phyloP scores from a whole-genome alignment of 1,140 invertebrate genomes.

The Drosophila pectinifera region DNA sequence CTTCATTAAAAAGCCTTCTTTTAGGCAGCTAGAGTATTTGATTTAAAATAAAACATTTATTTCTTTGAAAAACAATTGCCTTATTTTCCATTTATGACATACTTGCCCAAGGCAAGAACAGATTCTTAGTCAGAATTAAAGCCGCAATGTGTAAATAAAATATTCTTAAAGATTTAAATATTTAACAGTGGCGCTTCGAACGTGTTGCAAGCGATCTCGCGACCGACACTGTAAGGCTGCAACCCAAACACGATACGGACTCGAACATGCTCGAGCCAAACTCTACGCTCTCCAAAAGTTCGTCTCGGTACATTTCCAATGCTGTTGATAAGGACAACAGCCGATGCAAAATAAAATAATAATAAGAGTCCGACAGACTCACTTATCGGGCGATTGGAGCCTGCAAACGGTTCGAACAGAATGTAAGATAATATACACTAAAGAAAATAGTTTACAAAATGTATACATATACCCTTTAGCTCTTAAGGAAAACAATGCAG shows the following conservation, averaged over 20 bases:
- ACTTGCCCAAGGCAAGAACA: no score
- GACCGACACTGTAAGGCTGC: neutral
- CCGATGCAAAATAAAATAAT: conserved; percentile 59
- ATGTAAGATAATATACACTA: conserved; percentile 21
- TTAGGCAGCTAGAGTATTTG: neutral
- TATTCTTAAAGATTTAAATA: no score
- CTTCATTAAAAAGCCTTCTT: neutral
- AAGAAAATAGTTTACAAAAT: conserved; percentile 5
- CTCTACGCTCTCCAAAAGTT: conserved; percentile 29
- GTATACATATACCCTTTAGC: no score
- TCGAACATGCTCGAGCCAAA: conserved; percentile 18
- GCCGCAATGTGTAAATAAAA: neutral
- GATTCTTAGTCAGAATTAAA: neutral
- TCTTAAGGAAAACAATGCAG: neutral
- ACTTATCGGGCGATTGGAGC: conserved; percentile 55
- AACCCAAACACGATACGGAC: neutral
- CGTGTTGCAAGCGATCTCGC: conserved; percentile 21
- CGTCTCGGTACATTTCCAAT: conserved; percentile 60
- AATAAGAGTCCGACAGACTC: conserved; percentile 39
- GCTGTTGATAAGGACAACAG: conserved; percentile 44
- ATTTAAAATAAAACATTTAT: neutral
- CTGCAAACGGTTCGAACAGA: conserved; percentile 12
- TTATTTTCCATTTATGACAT: neutral
- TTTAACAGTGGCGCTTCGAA: neutral
- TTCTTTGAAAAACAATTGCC: no score